Base-by-base conservation (phyloP, 2,888 invertebrate species). In the Epinotia bilunana region DNA sequence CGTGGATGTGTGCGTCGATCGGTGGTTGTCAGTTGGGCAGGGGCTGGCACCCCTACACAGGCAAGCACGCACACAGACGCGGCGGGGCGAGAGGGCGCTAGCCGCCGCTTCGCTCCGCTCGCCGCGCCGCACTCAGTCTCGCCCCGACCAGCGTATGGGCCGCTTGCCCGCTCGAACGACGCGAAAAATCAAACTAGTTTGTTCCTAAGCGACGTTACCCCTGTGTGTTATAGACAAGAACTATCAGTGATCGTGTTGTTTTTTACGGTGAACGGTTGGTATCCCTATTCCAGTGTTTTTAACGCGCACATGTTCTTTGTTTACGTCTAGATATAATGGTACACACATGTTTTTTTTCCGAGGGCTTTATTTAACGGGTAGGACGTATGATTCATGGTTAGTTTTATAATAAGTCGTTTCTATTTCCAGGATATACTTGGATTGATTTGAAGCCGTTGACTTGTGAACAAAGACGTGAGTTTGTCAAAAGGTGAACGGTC, bases 351-450 rank as follows among this genome's bases (percentile, higher is more conserved):
- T 89, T 84, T 84, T 85, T 86, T 88, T 86, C 84, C 84, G 80
- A 84, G 85, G 87, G 86, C 86, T 89, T 88, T 88, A 90, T 89
- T 88, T 75, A 72, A 88, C 86, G 86, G 84, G 87, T 89, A 86
- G 87, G 87, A 85, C 82, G 83, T 82, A 88, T 90, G 88, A 90
- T 84, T 89, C 89, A 90, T 87, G 84, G 87, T 87, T 87, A 88
- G 87, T 87, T 89, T 58, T 92, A 28, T 28, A 91, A 91, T 90
- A 86, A 89, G 90, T 85, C 90, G 89, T 90, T 92, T 93, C 91
- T 93, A 91, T 94, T 93, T 93, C 88, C 93, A 93, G 93, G 93
- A 93, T 93, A 90, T 90, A 90, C 89, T 88, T 89, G 88, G 88
- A 90, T 91, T 92, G 91, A 91, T 91, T 90, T 86, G 89, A 88